phyloP scores from a whole-genome alignment of 2,113 vertebrate genomes.

The Erpornis zantholeuca region DNA sequence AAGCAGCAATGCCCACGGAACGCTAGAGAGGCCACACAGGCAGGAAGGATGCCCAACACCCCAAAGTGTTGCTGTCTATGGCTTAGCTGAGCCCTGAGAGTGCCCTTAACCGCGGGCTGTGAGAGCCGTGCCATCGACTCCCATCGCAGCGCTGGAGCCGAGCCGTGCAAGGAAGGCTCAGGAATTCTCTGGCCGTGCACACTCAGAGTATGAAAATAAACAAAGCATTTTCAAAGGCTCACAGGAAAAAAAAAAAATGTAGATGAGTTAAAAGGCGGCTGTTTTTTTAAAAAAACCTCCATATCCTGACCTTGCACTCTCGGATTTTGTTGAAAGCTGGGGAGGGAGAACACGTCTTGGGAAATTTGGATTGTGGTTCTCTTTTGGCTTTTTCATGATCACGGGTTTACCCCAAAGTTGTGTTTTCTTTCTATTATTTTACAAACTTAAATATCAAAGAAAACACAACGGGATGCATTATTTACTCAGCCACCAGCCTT shows the following conservation, averaged over 20 bases:
- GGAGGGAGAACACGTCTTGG: neutral
- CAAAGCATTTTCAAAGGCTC: constrained; percentile 20
- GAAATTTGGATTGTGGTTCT: neutral
- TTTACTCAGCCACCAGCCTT: constrained; percentile 37
- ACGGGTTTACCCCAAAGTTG: neutral
- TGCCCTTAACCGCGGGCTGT: neutral
- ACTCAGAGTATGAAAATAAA: neutral
- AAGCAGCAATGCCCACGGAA: neutral
- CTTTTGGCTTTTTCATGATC: neutral
- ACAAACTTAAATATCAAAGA: neutral
- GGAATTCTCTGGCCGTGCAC: neutral
- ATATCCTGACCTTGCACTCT: neutral
- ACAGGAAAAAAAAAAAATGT: neutral
- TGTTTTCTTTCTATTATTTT: neutral
- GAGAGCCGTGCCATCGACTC: neutral
- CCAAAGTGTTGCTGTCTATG: neutral
- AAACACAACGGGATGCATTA: neutral
- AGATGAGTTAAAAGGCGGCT: neutral
- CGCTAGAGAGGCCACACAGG: accelerated
- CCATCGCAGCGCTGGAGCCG: neutral
- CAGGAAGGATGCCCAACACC: neutral
- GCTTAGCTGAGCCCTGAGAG: neutral
- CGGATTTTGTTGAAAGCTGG: neutral
- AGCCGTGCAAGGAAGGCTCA: neutral
- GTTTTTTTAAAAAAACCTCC: neutral